phyloP scores from a whole-genome alignment of 2,797 vertebrate species.

The Myripristis murdjan region DNA sequence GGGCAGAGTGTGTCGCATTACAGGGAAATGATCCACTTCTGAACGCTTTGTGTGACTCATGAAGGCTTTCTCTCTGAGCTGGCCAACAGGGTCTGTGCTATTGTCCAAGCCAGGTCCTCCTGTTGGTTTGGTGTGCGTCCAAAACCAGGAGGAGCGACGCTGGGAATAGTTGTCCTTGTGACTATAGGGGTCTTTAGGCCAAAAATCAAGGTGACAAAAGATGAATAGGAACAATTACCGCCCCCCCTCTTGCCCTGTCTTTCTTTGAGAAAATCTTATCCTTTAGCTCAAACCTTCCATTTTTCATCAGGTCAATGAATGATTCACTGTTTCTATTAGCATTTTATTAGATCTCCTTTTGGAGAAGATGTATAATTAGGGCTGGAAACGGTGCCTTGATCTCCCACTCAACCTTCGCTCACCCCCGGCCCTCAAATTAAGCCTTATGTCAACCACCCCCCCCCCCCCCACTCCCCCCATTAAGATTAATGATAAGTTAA shows the following conservation, averaged over 20 bases:
- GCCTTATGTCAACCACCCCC: constrained; percentile 53
- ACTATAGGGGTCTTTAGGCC: constrained; percentile 59
- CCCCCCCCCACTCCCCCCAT: constrained; percentile 52
- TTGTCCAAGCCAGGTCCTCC: neutral
- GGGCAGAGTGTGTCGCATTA: no score
- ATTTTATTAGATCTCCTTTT: constrained; percentile 80
- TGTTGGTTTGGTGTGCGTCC: neutral
- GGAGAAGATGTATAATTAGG: constrained; percentile 78
- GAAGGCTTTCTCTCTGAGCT: no score
- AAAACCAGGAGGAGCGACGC: neutral
- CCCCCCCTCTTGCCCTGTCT: constrained; percentile 65
- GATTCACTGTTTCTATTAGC: constrained; percentile 82
- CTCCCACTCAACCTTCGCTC: constrained; percentile 57
- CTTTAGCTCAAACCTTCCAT: constrained; percentile 69
- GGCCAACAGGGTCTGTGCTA: neutral
- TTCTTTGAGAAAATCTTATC: constrained; percentile 67
- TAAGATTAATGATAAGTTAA: constrained; percentile 80
- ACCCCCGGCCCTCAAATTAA: constrained; percentile 69
- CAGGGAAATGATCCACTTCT: no score
- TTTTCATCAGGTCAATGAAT: constrained; percentile 85
- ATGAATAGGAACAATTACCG: constrained; percentile 82
- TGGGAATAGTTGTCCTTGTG: constrained; percentile 30
- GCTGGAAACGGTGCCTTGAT: constrained; percentile 57
- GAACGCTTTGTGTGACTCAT: no score
- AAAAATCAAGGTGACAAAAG: constrained; percentile 74